Percentiles rank a stretch among this genome's conserved stretches.
Conservation (phyloP, 2,797 vertebrate species). For the Cossypha dichroa region DNA sequence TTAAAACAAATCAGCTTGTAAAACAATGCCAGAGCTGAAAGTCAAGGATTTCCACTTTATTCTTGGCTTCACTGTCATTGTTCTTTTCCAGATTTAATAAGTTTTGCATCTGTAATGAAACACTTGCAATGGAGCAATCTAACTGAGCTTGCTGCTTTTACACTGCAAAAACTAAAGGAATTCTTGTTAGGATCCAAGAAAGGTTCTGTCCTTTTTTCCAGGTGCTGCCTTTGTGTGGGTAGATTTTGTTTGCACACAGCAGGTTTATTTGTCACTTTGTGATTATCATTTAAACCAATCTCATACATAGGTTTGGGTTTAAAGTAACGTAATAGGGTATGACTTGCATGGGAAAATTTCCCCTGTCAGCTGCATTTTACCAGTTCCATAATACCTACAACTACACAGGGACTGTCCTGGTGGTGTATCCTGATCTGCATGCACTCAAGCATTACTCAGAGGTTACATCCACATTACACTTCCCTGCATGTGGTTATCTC, state of each 20-base stretch:
- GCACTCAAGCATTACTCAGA: neutral
- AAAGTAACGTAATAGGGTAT: neutral
- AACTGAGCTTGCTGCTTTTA: neutral
- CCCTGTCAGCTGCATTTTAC: fast-evolving
- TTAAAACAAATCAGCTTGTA: neutral
- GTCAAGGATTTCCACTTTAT: neutral
- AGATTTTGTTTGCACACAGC: neutral
- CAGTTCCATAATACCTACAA: neutral
- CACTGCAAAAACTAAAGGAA: neutral
- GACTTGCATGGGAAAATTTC: neutral
- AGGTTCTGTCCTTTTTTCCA: neutral
- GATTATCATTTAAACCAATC: neutral
- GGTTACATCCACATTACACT: fast-evolving
- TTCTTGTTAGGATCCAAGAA: neutral
- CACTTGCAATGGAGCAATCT: neutral
- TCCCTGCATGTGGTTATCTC: neutral
- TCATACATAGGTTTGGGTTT: neutral
- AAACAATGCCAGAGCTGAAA: neutral
- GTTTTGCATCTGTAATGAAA: neutral
- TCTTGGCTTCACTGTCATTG: neutral
- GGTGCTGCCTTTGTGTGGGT: neutral
- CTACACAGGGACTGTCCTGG: neutral
- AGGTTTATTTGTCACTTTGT: neutral
- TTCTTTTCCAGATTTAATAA: neutral
- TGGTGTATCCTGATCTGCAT: neutral